These are phyloP conservation scores for Tanytarsus gracilentus DNA, from an alignment of 2,888 invertebrate genomes.

Conservation along the genomic window DNA sequence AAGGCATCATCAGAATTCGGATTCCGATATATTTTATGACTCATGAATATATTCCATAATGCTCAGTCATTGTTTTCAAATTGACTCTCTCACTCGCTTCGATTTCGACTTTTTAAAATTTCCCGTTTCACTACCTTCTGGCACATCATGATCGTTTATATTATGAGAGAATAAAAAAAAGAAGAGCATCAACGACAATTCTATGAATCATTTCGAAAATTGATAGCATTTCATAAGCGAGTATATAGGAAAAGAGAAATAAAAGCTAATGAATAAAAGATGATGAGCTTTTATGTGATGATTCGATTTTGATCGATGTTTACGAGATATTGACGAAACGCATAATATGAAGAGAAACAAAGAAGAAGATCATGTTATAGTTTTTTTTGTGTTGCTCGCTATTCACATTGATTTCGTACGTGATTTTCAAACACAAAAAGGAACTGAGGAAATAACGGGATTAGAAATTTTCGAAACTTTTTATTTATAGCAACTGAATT, in stretches of 20 bases:
- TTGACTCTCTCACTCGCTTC: neutral
- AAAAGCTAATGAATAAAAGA: conserved; percentile 21
- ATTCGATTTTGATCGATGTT: conserved; percentile 8
- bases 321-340: neutral
- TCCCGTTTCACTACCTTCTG: neutral
- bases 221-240: no score
- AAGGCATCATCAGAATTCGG: neutral
- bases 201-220: conserved; percentile 17
- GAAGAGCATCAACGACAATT: no score
- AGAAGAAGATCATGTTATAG: conserved; percentile 8
- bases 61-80: conserved; percentile 22
- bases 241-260: neutral
- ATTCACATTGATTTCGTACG: no score
- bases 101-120: neutral
- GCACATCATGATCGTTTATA: neutral
- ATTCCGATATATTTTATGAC: conserved; percentile 15
- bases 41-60: conserved; percentile 27
- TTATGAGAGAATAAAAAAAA: neutral
- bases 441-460: conserved; percentile 8
- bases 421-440: no score
- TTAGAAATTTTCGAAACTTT: neutral
- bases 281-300: conserved; percentile 18
- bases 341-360: neutral
- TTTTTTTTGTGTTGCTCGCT: no score
- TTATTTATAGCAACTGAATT: neutral